phyloP scores from a whole-genome alignment of 2,113 vertebrate species.

The Xiphophorus hellerii region DNA sequence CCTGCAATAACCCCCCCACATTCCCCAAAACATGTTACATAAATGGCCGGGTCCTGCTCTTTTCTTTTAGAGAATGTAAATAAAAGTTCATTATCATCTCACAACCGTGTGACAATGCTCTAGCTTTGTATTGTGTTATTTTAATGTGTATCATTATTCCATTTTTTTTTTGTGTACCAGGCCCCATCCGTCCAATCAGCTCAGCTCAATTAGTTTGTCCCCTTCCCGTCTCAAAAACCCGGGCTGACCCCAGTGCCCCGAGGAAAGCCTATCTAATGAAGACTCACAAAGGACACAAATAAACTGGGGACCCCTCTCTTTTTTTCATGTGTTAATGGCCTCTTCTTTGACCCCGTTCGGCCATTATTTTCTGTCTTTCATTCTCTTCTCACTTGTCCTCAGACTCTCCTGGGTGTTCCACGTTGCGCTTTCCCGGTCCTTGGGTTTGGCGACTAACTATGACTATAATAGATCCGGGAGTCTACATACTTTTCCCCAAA shows the following conservation, averaged over 20 bases:
- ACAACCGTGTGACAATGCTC: conserved; percentile 63
- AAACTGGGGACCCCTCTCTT: conserved; percentile 25
- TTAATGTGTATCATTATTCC: conserved; percentile 50
- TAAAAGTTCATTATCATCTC: conserved; percentile 72
- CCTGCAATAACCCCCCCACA: background rate
- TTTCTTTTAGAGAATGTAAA: conserved; percentile 67
- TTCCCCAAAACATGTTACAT: conserved; percentile 52
- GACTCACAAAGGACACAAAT: conserved; percentile 23
- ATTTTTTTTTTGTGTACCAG: conserved; percentile 67
- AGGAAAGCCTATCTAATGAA: conserved; percentile 34
- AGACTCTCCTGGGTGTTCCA: conserved; percentile 1
- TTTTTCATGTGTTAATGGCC: conserved; percentile 12
- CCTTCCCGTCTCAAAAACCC: conserved; percentile 67
- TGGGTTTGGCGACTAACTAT: background rate
- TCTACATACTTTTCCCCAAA: background rate
- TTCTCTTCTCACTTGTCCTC: conserved; percentile 1
- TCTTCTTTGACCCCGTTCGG: conserved; percentile 20
- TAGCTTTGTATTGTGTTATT: conserved; percentile 70
- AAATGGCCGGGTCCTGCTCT: conserved; percentile 57
- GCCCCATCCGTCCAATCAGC: conserved; percentile 66
- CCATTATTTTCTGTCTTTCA: background rate
- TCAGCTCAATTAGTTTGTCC: conserved; percentile 77
- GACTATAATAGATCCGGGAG: conserved; percentile 10
- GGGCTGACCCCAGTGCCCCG: conserved; percentile 48
- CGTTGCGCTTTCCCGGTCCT: background rate